phyloP scores from a whole-genome alignment of 2,113 vertebrate species.

The Balaeniceps rex region DNA sequence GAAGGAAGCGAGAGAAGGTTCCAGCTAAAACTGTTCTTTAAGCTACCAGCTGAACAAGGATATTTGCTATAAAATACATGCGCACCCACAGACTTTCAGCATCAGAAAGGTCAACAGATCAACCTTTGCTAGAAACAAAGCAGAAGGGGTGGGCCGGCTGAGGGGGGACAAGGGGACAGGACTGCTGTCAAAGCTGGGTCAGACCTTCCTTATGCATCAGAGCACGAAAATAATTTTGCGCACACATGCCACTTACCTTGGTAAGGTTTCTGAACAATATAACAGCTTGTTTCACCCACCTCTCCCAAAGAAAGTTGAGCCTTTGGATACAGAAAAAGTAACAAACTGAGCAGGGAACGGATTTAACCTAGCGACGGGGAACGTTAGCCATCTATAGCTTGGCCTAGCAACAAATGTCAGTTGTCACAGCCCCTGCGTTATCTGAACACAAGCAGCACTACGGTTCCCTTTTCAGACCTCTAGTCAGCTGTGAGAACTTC shows the following conservation, averaged over 20 bases:
- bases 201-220: not conserved
- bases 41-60: fast-evolving
- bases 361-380: not conserved
- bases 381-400: fast-evolving
- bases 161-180: not conserved
- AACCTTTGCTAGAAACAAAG: not conserved
- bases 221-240: fast-evolving
- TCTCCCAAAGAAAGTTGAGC: fast-evolving
- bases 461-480: not conserved
- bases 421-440: fast-evolving
- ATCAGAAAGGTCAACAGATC: no score
- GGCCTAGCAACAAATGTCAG: not conserved
- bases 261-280: fast-evolving
- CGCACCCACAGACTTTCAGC: not conserved
- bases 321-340: fast-evolving
- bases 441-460: fast-evolving
- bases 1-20: not conserved
- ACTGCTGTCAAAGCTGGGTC: not conserved
- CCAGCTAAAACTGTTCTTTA: not conserved
- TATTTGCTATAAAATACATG: fast-evolving
- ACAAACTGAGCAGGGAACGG: fast-evolving
- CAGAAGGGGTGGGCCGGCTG: not conserved
- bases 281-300: fast-evolving
- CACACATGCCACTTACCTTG: fast-evolving
- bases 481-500: fast-evolving